Evolutionary conservation across 2,888 invertebrate species (phyloP), one percentile per base, ranked within the genome.

Genomic region (Pyrochroa serraticornis): DNA sequence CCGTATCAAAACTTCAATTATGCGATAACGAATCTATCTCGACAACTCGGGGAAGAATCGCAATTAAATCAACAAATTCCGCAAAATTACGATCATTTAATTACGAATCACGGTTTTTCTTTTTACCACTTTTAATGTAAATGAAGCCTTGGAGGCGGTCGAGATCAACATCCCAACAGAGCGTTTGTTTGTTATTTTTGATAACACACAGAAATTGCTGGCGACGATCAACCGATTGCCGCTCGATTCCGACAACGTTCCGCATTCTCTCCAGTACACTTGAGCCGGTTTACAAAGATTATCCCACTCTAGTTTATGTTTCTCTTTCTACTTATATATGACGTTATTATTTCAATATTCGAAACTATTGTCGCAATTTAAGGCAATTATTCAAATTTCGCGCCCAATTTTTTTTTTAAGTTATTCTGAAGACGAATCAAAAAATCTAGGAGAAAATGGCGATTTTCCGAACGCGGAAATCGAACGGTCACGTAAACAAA

Each of bases 61-160:
- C 43, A 51, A 44, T 45, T 45, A 44, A 37, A 30, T 45, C 45
- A 42, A 48, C 13, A 55, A 41, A 54, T 54, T 53, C 72, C 66
- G 68, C 71, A 74, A 22, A 22, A 75, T 75, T 74, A 71, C 67
- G 67, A 69, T 72, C 73, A 73, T 75, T 77, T 73, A 75, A 76
- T 76, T 76, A 75, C 73, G 75, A 76, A 77, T 75, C 74, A 73
- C 22, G 22, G 74, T 73, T 75, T 73, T 74, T 71, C 70, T 74
- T 75, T 74, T 75, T 69, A 74, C 75, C 76, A 75, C 76, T 76
- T 77, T 76, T 73, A 73, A 77, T 76, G 77, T 75, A 76, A 77
- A 77, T 77, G 74, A 77, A 76, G 75, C 75, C 77, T 77, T 76
- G 75, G 75, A 74, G 72, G 71, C 72, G 68, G 63, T 62, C 60